Evolutionary conservation across 2,888 invertebrate species (phyloP).

Genomic region (Venustoraphidia nigricollis): DNA sequence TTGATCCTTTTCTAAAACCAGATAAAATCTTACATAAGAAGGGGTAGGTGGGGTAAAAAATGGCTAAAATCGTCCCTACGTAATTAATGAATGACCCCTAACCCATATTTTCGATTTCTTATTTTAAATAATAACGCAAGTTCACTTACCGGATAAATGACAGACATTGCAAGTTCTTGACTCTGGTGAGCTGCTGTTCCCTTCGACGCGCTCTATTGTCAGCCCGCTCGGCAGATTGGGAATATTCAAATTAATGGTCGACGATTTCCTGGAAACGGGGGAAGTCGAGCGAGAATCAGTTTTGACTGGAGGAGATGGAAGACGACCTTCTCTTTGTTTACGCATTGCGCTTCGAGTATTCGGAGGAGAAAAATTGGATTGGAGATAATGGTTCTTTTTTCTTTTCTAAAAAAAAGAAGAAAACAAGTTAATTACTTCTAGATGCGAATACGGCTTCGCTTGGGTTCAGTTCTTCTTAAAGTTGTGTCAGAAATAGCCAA

Average conservation of each 20-base stretch:
- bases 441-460: too few relatives aligned
- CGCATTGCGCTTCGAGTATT: constrained; percentile 30
- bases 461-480: too few relatives aligned
- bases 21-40: too few relatives aligned
- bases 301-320: constrained; percentile 15
- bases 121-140: not conserved
- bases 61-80: too few relatives aligned
- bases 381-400: constrained; percentile 29
- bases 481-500: too few relatives aligned
- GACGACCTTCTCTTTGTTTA: constrained; percentile 19
- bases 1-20: too few relatives aligned
- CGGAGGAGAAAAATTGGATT: constrained; percentile 31
- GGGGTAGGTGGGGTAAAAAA: too few relatives aligned
- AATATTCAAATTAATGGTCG: constrained; percentile 22
- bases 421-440: not conserved
- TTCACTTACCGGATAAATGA: constrained; percentile 28
- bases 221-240: constrained; percentile 34
- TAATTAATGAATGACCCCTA: too few relatives aligned
- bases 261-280: constrained; percentile 15
- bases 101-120: not conserved
- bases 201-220: constrained; percentile 34
- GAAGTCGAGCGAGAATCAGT: constrained; percentile 13
- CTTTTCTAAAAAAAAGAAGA: constrained; percentile 27
- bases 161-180: constrained; percentile 29
- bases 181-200: constrained; percentile 18